Evolutionary conservation across 2,113 vertebrate genomes (phyloP).

Genomic region (Amphilophus citrinellus): DNA sequence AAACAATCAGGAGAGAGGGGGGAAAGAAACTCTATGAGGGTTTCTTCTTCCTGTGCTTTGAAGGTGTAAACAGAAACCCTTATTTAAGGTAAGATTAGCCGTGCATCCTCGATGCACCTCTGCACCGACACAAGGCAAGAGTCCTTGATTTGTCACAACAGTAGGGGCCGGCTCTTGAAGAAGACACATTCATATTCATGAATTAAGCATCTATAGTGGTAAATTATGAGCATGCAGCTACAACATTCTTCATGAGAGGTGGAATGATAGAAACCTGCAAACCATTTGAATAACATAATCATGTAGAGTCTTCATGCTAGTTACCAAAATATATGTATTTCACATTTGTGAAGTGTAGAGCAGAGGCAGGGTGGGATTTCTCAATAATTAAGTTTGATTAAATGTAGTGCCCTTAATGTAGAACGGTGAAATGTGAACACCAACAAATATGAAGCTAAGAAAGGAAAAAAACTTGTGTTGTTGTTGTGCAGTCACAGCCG

Average conservation of each 20-base stretch:
- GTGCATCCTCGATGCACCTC: conserved; percentile 66
- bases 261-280: conserved; percentile 37
- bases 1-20: conserved; percentile 64
- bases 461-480: not conserved
- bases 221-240: conserved; percentile 51
- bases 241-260: not conserved
- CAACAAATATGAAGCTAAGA: not conserved
- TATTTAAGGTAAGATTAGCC: conserved; percentile 70
- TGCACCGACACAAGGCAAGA: conserved; percentile 59
- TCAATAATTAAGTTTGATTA: conserved; percentile 14
- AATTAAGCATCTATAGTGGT: conserved; percentile 57
- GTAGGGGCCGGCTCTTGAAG: conserved; percentile 59
- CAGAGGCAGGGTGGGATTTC: not conserved
- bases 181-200: conserved; percentile 67
- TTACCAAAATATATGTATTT: not conserved
- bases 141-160: conserved; percentile 78
- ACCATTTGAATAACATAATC: conserved; percentile 25
- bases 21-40: conserved; percentile 49
- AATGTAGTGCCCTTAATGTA: not conserved
- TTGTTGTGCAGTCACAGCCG: not conserved
- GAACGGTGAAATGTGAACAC: not conserved
- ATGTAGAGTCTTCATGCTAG: not conserved
- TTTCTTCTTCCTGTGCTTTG: conserved; percentile 60
- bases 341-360: not conserved
- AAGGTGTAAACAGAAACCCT: conserved; percentile 70